Percentiles rank a stretch among this genome's conserved stretches.
Conservation (phyloP, 2,888 invertebrate species). For the Odontocolon sp. region DNA sequence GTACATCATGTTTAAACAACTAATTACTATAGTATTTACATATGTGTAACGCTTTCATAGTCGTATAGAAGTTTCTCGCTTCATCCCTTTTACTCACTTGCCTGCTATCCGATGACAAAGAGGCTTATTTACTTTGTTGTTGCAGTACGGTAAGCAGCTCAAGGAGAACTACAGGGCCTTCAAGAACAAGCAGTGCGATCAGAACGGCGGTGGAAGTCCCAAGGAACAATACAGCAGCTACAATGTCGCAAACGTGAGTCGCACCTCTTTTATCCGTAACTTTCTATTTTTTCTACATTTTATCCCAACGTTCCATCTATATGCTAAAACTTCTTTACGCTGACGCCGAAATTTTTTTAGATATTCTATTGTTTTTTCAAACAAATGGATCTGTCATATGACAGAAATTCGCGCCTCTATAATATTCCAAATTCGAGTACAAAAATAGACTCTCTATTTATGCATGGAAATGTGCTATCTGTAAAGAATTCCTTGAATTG, state of each 20-base stretch:
- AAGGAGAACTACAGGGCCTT: slow-evolving; percentile 84
- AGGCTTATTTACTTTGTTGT: slow-evolving; percentile 72
- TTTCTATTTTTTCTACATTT: neutral
- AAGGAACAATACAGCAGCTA: slow-evolving; percentile 82
- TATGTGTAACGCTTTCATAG: neutral
- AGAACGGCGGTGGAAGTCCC: slow-evolving; percentile 80
- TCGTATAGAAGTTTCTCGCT: neutral
- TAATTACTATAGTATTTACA: neutral
- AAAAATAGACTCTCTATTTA: too few relatives aligned
- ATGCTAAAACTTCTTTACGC: too few relatives aligned
- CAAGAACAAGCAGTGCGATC: slow-evolving; percentile 82
- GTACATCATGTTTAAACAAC: slow-evolving; percentile 18
- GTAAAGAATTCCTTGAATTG: too few relatives aligned
- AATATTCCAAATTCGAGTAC: too few relatives aligned
- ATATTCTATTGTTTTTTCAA: too few relatives aligned
- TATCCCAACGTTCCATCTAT: neutral
- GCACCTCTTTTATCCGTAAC: neutral
- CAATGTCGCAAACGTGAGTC: slow-evolving; percentile 83
- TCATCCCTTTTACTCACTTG: slow-evolving; percentile 21
- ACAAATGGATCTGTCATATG: too few relatives aligned
- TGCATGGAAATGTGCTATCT: too few relatives aligned
- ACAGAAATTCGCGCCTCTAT: too few relatives aligned
- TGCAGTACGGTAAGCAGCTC: slow-evolving; percentile 85
- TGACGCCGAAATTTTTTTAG: too few relatives aligned
- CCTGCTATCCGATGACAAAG: slow-evolving; percentile 55